Base-by-base conservation (phyloP, 2,797 vertebrate species). In the Paedocypris micromegethes region DNA sequence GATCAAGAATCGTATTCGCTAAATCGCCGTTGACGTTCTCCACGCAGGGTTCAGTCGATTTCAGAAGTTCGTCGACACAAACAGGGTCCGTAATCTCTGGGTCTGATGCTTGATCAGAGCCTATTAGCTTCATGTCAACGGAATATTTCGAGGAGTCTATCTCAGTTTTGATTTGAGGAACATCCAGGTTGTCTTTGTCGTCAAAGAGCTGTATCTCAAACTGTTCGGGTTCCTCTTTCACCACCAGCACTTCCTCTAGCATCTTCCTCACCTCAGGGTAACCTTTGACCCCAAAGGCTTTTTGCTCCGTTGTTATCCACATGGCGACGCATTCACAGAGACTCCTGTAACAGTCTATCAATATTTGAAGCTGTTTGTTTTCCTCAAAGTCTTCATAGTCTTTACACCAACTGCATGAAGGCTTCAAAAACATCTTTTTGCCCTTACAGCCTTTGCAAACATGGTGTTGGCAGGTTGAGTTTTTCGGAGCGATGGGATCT, bases 301-400 rank as follows among this genome's bases (percentile, higher is more conserved):
- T 91, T 65, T 89, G 91, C 78, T 90, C 91, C 58, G 93, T 91
- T 84, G 95, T 79, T 0, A 93, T 90, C 0, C 94, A 94, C 69
- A 94, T 91, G 0, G 91, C 93, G 76, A 98, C 92, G 72, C 94
- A 98, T 74, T 96, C 91, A 1, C 95, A 98, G 5, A 98, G 92
- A 83, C 93, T 95, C 86, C 92, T 92, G 87, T 98, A 98, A 85
- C 94, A 96, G 71, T 92, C 90, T 78, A 98, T 93, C 52, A 98
- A 84, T 80, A 97, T 89, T 81, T 91, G 92, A 69, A 98, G 88
- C 83, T 96, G 95, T 81, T 92, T 94, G 78, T 96, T 97, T 84
- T 97, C 95, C 83, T 94, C 91, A 83, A 97, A 97, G 80, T 91
- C 91, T 78, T 94, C 90, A 46, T 93, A 94, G 91, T 98, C 95